Conservation (phyloP, 2,797 vertebrate species). For the Enoplosus armatus region DNA sequence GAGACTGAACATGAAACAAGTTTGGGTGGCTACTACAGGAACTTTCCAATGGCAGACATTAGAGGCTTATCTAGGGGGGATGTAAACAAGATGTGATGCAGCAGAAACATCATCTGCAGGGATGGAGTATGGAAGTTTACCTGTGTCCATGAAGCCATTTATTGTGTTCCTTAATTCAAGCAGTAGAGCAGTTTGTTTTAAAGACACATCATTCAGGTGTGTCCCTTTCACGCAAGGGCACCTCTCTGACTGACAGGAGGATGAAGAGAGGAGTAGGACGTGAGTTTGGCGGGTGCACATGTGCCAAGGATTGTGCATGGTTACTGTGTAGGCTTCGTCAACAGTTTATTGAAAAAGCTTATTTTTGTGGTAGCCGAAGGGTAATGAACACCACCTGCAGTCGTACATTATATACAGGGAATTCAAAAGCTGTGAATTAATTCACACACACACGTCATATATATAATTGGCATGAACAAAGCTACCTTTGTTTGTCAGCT, state of each 20-base stretch:
- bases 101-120: not conserved
- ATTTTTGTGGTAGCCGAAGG: not conserved
- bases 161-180: not conserved
- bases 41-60: not conserved
- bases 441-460: not conserved
- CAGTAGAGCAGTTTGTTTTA: not conserved
- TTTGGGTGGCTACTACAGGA: not conserved
- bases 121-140: not conserved
- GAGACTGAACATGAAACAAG: too few species aligned
- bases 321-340: not conserved
- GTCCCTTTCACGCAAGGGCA: not conserved
- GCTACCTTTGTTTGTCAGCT: not conserved
- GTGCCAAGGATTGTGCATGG: too few species aligned
- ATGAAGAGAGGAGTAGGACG: not conserved
- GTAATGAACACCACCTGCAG: not conserved
- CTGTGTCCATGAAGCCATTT: not conserved
- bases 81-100: not conserved
- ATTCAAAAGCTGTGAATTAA: slow-evolving; percentile 3
- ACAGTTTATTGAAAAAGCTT: not conserved
- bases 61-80: not conserved
- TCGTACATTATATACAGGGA: not conserved
- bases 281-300: not conserved
- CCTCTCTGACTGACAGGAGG: not conserved
- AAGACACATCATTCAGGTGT: not conserved
- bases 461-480: not conserved